Evolutionary conservation across 2,888 invertebrate genomes (phyloP).

Genomic region (Eupithecia inturbata): DNA sequence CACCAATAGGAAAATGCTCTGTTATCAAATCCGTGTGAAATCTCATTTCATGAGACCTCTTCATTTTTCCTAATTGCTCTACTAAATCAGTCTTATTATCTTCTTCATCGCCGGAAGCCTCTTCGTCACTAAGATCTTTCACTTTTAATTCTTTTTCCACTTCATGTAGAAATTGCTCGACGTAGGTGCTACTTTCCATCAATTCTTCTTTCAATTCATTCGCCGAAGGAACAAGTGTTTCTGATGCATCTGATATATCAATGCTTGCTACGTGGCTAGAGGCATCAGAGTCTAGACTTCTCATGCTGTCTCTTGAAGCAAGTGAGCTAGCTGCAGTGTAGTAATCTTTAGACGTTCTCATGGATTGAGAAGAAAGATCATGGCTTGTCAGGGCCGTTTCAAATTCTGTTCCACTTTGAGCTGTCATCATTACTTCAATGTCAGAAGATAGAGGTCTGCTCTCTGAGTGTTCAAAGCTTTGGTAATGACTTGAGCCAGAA

Average conservation of each 20-base stretch:
- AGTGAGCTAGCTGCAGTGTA: constrained; percentile 94
- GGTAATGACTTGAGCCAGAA: constrained; percentile 95
- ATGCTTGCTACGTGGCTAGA: constrained; percentile 95
- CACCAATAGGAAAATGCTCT: constrained; percentile 75
- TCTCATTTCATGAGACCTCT: constrained; percentile 95
- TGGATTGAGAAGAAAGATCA: constrained; percentile 88
- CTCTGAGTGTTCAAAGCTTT: constrained; percentile 92
- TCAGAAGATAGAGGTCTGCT: constrained; percentile 95
- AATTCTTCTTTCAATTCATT: constrained; percentile 91
- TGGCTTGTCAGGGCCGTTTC: constrained; percentile 93
- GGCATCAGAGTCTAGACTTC: constrained; percentile 94
- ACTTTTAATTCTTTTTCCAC: constrained; percentile 68
- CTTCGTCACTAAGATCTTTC: constrained; percentile 80
- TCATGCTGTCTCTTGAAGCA: constrained; percentile 95
- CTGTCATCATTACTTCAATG: constrained; percentile 90
- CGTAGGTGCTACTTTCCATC: constrained; percentile 85
- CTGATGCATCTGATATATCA: constrained; percentile 95
- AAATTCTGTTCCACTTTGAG: constrained; percentile 92
- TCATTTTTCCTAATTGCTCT: constrained; percentile 90
- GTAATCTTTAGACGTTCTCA: constrained; percentile 92
- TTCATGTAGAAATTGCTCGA: constrained; percentile 81
- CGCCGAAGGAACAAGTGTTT: constrained; percentile 95
- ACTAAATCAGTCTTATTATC: constrained; percentile 76
- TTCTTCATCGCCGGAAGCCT: constrained; percentile 84
- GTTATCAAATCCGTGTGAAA: constrained; percentile 86